Conservation (phyloP, 2,113 vertebrate genomes). For the Pterophyllum scalare region DNA sequence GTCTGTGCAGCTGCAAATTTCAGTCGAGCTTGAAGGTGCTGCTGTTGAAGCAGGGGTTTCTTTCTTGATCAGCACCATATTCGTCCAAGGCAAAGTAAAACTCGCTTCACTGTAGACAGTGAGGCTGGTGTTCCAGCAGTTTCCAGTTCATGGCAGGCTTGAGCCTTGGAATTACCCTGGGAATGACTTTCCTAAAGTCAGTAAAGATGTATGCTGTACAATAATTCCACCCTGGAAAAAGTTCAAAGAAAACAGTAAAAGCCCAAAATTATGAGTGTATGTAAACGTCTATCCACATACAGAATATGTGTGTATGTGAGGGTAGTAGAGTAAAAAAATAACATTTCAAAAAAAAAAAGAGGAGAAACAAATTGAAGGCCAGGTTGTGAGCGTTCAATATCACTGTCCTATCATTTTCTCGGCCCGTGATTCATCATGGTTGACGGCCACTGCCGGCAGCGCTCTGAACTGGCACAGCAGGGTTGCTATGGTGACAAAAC, state of each 20-base stretch:
- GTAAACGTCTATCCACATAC: not conserved
- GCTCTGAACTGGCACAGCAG: constrained; percentile 3
- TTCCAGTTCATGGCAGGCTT: not conserved
- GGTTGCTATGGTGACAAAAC: constrained; percentile 60
- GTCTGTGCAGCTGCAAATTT: not conserved
- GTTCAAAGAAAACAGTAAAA: too few species aligned
- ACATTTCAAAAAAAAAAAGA: not conserved
- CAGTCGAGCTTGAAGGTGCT: not conserved
- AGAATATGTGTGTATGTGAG: not conserved
- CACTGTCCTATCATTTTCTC: constrained; percentile 38
- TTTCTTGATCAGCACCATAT: not conserved
- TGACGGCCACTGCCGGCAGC: constrained; percentile 3
- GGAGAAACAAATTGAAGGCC: constrained; percentile 26
- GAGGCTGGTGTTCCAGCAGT: not conserved
- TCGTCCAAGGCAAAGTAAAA: not conserved
- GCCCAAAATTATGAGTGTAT: not conserved
- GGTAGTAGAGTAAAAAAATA: not conserved
- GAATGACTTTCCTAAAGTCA: not conserved
- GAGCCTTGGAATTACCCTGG: not conserved
- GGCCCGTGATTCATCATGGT: constrained; percentile 45
- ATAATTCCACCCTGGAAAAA: too few species aligned
- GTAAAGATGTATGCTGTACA: not conserved
- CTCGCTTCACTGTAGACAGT: not conserved
- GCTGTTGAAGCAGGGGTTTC: not conserved
- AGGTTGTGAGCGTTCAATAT: constrained; percentile 17